These are phyloP conservation scores for Xenentodon cancila DNA, from an alignment of 2,797 vertebrate species.

Conservation along the genomic window DNA sequence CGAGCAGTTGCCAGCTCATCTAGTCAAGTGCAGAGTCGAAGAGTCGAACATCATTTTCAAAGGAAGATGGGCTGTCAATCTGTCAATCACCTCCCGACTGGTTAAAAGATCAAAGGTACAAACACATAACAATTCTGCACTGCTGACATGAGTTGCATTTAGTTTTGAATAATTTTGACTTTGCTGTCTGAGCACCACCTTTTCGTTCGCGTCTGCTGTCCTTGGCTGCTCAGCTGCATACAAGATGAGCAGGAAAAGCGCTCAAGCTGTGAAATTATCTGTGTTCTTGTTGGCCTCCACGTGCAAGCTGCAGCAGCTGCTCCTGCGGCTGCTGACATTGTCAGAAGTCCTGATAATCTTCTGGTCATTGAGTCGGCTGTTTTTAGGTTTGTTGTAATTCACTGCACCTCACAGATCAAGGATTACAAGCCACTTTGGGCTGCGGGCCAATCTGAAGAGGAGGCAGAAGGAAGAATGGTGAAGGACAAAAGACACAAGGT, in stretches of 20 bases:
- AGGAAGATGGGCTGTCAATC: slow-evolving; percentile 8
- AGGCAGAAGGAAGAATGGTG: slow-evolving; percentile 28
- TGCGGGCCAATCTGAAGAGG: slow-evolving; percentile 56
- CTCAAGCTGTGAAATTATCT: slow-evolving; percentile 49
- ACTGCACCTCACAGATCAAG: slow-evolving; percentile 71
- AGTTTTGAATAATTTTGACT: slow-evolving; percentile 6
- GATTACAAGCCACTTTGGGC: slow-evolving; percentile 71
- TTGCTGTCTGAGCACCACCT: slow-evolving; percentile 4
- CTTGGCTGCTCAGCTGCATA: background rate
- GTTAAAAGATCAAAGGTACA: slow-evolving; percentile 31
- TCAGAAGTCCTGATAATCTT: slow-evolving; percentile 74
- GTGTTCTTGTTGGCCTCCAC: slow-evolving; percentile 41
- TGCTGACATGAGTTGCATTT: background rate
- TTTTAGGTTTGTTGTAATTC: slow-evolving; percentile 72
- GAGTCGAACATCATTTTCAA: slow-evolving; percentile 20
- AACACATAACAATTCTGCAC: slow-evolving; percentile 26
- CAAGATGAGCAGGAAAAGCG: slow-evolving; percentile 31
- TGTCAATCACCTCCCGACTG: slow-evolving; percentile 17
- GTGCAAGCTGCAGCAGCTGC: slow-evolving; percentile 42
- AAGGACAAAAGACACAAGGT: slow-evolving; percentile 26
- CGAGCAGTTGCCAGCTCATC: background rate
- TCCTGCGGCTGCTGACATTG: slow-evolving; percentile 70
- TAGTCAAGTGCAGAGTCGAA: slow-evolving; percentile 3
- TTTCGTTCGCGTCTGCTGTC: slow-evolving; percentile 23
- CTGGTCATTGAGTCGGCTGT: slow-evolving; percentile 71